phyloP scores from a whole-genome alignment of 2,888 invertebrate genomes.

The Orthosia gracilis region DNA sequence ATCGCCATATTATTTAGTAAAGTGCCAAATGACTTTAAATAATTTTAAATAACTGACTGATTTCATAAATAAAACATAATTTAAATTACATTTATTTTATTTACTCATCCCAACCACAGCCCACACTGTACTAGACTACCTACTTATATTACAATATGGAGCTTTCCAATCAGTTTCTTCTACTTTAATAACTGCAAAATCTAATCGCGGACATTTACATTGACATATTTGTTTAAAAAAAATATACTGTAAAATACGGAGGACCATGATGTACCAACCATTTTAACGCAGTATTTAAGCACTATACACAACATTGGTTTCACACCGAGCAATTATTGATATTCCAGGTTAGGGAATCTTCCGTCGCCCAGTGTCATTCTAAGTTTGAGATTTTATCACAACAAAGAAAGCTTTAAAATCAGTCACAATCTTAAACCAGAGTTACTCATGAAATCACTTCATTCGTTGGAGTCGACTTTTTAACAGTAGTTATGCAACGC shows the following conservation, averaged over 20 bases:
- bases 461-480: not conserved
- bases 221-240: too few species aligned
- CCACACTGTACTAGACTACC: not conserved
- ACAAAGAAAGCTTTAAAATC: not conserved
- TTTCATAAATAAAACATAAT: constrained; percentile 78
- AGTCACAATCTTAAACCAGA: not conserved
- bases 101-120: not conserved
- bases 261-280: too few species aligned
- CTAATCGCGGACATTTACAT: not conserved
- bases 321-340: not conserved
- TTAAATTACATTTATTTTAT: constrained; percentile 61
- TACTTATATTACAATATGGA: not conserved
- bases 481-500: not conserved
- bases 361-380: not conserved
- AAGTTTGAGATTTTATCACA: not conserved
- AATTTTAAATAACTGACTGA: constrained; percentile 89
- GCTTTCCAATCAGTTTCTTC: too few species aligned
- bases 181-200: not conserved
- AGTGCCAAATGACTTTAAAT: constrained; percentile 89
- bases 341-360: not conserved
- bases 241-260: too few species aligned
- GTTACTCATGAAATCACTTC: not conserved
- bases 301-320: not conserved
- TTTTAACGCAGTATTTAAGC: not conserved
- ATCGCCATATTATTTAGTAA: constrained; percentile 89